Evolutionary conservation across 1,140 invertebrate species (phyloP), one percentile per base, ranked within the genome.

Genomic region (Leptinotarsa texana): DNA sequence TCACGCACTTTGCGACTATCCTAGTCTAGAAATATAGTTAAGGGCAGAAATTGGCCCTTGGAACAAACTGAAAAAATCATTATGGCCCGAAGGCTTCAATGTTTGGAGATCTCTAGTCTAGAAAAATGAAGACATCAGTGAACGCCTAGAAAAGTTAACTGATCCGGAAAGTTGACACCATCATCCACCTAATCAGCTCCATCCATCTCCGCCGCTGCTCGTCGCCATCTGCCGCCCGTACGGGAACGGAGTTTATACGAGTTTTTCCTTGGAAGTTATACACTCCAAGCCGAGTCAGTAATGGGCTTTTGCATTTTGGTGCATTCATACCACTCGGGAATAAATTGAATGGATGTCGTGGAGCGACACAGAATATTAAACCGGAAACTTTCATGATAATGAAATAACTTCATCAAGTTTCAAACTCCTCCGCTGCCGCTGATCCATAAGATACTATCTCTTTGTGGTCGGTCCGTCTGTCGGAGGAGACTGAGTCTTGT

Each of bases 331-430:
- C 33, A 21, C 67, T 69, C 33, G 67, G 42, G 69, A 69, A 69
- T 49, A 69, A 42, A 69, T 76, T 77, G 69, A 77, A 74, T 77
- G 27, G 69, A 71, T 74, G 72, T 77, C 74, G 68, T 74, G 68
- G 63, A 57, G 72, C 63, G 72, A 72, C 63, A 68, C 69, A 70
- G 72, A 77, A 77, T 77, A 77, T 77, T 77, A 77, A 77, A 74
- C 75, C 65, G 13, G 67, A 74, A 77, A 77, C 75, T 77, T 77
- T 71, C 63, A 61, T 67, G 75, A 77, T 77, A 77, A 77, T 77
- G 75, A 77, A 77, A 77, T 77, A 77, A 74, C 75, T 77, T 77
- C 72, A 77, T 74, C 72, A 70, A 74, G 73, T 77, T 66, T 71
- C 74, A 63, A 69, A 3, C 63, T 66, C 13, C 61, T 42, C 0